Evolutionary conservation across 1,140 invertebrate species (phyloP), one percentile per base, ranked within the genome.

Genomic region (Dendrolimus punctatus): DNA sequence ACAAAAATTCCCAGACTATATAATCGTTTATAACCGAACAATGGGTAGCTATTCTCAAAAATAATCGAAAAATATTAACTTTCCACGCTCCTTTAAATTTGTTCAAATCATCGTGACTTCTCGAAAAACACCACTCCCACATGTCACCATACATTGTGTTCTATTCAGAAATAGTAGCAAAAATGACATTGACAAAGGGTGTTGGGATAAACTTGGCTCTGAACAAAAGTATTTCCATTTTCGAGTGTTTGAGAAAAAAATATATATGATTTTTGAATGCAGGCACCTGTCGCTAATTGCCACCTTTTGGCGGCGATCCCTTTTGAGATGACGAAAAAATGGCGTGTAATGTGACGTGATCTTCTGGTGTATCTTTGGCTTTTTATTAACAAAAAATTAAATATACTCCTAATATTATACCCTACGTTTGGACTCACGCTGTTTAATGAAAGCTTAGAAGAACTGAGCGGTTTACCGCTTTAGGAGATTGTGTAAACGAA

Each of bases 221-320:
- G 68, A 68, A 82, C 71, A 80, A 82, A 68, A 65, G 56, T n/a
- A 42, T 76, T 67, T 55, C 49, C 48, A 6, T 50, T 40, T 43
- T 62, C 37, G 59, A 72, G 69, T 70, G 64, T 49, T 39, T 8
- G n/a, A 42, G 49, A 74, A 76, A 81, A 75, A 67, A 74, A 83
- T 81, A 81, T 76, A 81, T 85, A 67, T 59, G 57, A 62, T 68
- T 64, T 57, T 63, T 58, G 71, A 73, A 78, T 72, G 60, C 62
- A 62, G 70, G 70, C 77, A 83, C 82, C 82, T 85, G 82, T 85
- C 69, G 59, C 75, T 83, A 85, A 85, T 85, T 85, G 76, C 80
- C 80, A 80, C 82, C 78, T 79, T 85, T 81, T 73, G 82, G 78
- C 81, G 81, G 81, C 62, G 67, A 66, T 70, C 39, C 62, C 68